These are phyloP conservation scores for Philopotamus ludificatus DNA, from an alignment of 1,140 invertebrate genomes.

Conservation along the genomic window DNA sequence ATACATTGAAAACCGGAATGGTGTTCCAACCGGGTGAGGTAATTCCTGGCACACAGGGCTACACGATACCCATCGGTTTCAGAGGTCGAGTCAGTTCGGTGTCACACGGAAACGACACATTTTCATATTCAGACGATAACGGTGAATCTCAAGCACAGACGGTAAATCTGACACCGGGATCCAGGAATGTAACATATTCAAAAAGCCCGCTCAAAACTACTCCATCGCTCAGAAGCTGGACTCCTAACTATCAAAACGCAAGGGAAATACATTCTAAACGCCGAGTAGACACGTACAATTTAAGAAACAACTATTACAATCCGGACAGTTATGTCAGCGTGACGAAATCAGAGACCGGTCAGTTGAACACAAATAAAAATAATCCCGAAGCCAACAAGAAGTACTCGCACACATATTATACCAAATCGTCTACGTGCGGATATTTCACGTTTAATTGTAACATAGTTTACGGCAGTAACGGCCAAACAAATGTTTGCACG, in stretches of 20 bases:
- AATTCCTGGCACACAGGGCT: conserved; percentile 56
- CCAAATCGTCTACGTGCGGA: conserved; percentile 80
- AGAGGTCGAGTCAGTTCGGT: conserved; percentile 64
- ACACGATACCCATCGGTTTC: conserved; percentile 66
- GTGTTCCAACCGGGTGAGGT: conserved; percentile 62
- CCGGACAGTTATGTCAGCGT: conserved; percentile 66
- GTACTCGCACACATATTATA: conserved; percentile 75
- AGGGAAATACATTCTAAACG: conserved; percentile 46
- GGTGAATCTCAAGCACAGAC: conserved; percentile 66
- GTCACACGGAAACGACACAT: conserved; percentile 58
- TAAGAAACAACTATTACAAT: conserved; percentile 37
- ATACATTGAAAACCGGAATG: conserved; percentile 51
- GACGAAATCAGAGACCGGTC: conserved; percentile 74
- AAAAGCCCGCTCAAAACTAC: conserved; percentile 44
- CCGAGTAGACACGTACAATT: conserved; percentile 43
- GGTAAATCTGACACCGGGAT: conserved; percentile 59
- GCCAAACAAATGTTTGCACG: conserved; percentile 75
- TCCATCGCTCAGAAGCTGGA: conserved; percentile 49
- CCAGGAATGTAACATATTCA: conserved; percentile 55
- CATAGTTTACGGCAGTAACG: conserved; percentile 71
- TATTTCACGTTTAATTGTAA: conserved; percentile 83
- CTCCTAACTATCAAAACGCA: conserved; percentile 49
- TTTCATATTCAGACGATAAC: conserved; percentile 55
- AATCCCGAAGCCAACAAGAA: conserved; percentile 61
- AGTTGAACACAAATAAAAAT: conserved; percentile 58